Conservation (phyloP, 2,797 vertebrate species). For the Eulemur coronatus region DNA sequence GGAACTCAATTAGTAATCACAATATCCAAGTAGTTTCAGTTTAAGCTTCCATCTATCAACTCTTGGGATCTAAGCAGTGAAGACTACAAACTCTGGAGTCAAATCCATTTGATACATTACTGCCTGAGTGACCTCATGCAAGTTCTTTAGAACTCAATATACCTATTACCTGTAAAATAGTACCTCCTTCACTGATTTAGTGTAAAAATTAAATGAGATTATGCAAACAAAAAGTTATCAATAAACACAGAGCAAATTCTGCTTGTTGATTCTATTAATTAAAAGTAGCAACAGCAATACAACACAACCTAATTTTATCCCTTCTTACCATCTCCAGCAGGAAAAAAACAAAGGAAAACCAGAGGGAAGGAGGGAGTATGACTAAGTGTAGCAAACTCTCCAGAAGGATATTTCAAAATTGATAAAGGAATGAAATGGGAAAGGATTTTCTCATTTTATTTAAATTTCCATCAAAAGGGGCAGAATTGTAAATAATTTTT, state of each 20-base stretch:
- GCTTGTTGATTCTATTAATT: neutral
- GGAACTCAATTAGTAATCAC: constrained; percentile 3
- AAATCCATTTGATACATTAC: neutral
- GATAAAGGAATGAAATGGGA: neutral
- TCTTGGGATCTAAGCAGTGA: neutral
- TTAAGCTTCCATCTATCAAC: neutral
- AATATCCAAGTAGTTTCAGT: neutral
- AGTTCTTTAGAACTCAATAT: constrained; percentile 12
- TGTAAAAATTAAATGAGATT: constrained; percentile 39
- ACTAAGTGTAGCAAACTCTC: neutral
- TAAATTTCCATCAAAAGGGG: neutral
- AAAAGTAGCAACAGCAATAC: neutral
- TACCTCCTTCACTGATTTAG: neutral
- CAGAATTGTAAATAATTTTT: neutral
- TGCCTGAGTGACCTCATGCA: neutral
- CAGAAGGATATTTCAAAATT: neutral
- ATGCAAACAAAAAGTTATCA: neutral
- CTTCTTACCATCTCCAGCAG: neutral
- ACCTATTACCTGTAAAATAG: neutral
- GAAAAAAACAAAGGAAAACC: neutral
- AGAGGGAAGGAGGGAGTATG: neutral
- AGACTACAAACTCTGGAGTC: neutral
- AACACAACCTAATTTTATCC: constrained; percentile 22
- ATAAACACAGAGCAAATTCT: constrained; percentile 12
- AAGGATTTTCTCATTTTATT: neutral